phyloP scores from a whole-genome alignment of 2,797 vertebrate genomes.

The Danio tinwini region DNA sequence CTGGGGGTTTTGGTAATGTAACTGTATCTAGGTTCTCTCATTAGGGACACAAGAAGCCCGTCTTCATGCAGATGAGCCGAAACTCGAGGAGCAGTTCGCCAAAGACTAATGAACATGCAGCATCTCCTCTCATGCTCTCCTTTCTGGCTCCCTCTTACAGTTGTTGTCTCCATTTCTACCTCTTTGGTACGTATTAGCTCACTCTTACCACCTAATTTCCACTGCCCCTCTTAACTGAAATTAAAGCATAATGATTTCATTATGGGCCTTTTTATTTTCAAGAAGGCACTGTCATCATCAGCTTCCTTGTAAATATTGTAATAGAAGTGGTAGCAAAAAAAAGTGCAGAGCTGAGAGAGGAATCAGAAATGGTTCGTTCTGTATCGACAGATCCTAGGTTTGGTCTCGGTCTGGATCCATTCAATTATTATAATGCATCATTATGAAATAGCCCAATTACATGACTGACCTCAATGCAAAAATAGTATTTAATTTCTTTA shows the following conservation, averaged over 20 bases:
- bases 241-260: conserved; percentile 36
- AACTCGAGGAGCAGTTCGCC: conserved; percentile 73
- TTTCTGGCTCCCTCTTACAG: conserved; percentile 35
- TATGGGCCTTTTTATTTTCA: conserved; percentile 28
- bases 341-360: neutral
- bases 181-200: conserved; percentile 1
- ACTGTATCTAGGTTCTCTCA: conserved; percentile 75
- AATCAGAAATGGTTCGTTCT: conserved; percentile 1
- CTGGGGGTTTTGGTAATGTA: conserved; percentile 71
- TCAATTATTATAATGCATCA: conserved; percentile 33
- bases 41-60: conserved; percentile 76
- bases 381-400: neutral
- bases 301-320: conserved; percentile 6
- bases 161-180: conserved; percentile 12
- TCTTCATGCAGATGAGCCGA: conserved; percentile 82
- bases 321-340: conserved; percentile 9
- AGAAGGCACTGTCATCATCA: conserved; percentile 5
- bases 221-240: conserved; percentile 15
- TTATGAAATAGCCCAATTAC: conserved; percentile 23
- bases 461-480: conserved; percentile 15
- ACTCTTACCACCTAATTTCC: conserved; percentile 17
- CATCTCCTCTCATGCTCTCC: conserved; percentile 18
- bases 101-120: conserved; percentile 64
- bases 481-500: conserved; percentile 27
- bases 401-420: conserved; percentile 8